Conservation (phyloP, 2,113 vertebrate genomes). For the Tupaia tana region DNA sequence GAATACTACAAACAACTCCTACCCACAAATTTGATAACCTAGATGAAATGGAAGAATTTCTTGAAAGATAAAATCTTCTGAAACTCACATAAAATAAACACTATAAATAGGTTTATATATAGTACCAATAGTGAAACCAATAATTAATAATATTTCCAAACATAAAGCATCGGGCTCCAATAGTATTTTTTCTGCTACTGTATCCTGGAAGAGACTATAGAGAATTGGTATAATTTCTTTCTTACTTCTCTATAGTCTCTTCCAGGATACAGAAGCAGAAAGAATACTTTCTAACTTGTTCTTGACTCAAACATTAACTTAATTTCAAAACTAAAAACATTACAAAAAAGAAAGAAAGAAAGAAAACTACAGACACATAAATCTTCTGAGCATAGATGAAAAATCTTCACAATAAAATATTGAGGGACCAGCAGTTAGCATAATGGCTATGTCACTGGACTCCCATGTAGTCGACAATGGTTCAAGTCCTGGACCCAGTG, state of each 20-base stretch:
- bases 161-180: not conserved
- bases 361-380: too few relatives aligned
- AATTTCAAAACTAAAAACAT: not conserved
- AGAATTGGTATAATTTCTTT: too few relatives aligned
- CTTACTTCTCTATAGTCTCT: not conserved
- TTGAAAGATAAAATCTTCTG: not conserved
- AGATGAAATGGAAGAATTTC: not conserved
- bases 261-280: not conserved
- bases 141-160: not conserved
- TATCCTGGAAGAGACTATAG: not conserved
- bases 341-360: not conserved
- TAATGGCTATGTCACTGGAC: too few relatives aligned
- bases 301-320: not conserved
- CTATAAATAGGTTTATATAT: not conserved
- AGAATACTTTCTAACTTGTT: not conserved
- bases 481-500: too few relatives aligned
- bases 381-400: too few relatives aligned
- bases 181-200: too few relatives aligned
- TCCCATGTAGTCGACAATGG: too few relatives aligned
- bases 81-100: not conserved
- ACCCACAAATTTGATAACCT: not conserved
- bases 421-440: too few relatives aligned
- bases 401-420: too few relatives aligned
- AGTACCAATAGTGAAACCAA: not conserved
- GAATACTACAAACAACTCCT: not conserved